Conservation (phyloP, 1,140 invertebrate genomes). For the Potamilus streckersoni region DNA sequence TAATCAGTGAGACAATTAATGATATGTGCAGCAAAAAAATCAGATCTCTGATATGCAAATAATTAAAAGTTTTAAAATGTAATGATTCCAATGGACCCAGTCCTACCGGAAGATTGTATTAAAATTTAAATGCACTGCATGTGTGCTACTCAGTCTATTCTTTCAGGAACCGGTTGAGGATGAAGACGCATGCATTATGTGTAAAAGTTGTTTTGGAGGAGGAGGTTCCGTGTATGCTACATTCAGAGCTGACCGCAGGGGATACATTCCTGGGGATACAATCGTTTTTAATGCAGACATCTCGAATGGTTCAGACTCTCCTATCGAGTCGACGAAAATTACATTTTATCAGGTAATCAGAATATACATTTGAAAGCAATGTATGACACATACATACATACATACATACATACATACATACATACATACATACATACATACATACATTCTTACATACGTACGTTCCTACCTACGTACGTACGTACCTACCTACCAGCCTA, state of each 20-base stretch:
- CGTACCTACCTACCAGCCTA: no score
- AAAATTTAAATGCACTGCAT: neutral
- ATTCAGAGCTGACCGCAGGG: constrained; percentile 19
- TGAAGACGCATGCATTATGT: constrained; percentile 27
- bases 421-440: no score
- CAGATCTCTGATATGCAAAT: neutral
- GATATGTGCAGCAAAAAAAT: neutral
- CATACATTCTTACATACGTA: no score
- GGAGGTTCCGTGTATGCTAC: constrained; percentile 17
- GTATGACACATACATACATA: no score
- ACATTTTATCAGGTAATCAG: constrained; percentile 20
- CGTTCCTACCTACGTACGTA: no score
- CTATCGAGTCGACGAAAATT: constrained; percentile 21
- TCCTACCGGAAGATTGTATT: neutral
- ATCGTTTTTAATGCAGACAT: constrained; percentile 28
- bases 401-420: no score
- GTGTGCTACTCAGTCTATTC: neutral
- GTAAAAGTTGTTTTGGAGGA: constrained; percentile 13
- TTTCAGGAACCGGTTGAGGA: constrained; percentile 24
- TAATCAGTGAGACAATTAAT: neutral
- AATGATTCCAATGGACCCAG: neutral
- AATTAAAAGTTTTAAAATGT: neutral
- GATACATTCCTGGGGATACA: constrained; percentile 22
- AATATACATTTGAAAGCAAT: no score
- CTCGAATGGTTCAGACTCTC: constrained; percentile 23